A percentile compares a stretch with the other conserved stretches of the same genome.
phyloP scores from a whole-genome alignment of 2,888 invertebrate genomes.

The Spialia ferax region DNA sequence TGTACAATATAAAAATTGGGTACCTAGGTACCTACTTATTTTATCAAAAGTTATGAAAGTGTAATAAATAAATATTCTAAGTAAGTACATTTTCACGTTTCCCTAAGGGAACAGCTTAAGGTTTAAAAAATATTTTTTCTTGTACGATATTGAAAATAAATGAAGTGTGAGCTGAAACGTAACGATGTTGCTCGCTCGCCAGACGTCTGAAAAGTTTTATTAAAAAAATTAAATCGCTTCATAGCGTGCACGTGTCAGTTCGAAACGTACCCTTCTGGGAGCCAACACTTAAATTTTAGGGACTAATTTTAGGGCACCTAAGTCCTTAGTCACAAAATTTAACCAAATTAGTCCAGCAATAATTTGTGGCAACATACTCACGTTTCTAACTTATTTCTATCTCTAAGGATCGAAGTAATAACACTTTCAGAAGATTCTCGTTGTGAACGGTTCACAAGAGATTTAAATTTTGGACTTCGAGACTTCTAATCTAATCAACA shows the following conservation, averaged over 20 bases:
- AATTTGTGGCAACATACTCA: neutral
- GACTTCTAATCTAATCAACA: too few species aligned
- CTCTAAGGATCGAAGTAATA: too few species aligned
- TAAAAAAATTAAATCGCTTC: neutral
- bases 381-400: too few species aligned
- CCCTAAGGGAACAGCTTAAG: neutral
- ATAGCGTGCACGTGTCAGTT: neutral
- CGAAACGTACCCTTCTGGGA: neutral
- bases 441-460: too few species aligned
- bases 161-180: neutral
- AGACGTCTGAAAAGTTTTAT: conserved; percentile 51
- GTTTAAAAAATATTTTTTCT: neutral
- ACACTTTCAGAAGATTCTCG: too few species aligned
- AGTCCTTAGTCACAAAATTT: neutral
- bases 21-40: too few species aligned
- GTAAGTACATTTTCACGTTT: neutral
- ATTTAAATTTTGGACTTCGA: too few species aligned
- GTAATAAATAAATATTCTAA: too few species aligned
- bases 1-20: too few species aligned
- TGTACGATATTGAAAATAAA: conserved; percentile 16
- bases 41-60: too few species aligned
- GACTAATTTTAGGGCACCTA: too few species aligned
- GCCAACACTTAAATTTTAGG: neutral
- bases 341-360: neutral
- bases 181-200: neutral